Evolutionary conservation across 2,888 invertebrate genomes (phyloP), one percentile per base, ranked within the genome.

Genomic region (Gerris lacustris): DNA sequence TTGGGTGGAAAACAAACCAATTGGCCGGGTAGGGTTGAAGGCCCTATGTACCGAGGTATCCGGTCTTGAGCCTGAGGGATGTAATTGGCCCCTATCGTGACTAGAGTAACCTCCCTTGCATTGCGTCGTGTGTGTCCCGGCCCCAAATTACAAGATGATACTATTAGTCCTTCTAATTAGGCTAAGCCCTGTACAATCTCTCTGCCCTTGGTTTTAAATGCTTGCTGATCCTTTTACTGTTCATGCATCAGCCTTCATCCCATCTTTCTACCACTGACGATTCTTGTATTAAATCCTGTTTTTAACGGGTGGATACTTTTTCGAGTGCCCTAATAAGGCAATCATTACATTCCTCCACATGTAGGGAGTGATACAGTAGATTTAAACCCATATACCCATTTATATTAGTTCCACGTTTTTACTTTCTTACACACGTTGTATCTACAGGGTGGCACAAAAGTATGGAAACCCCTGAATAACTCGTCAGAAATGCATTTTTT

Each of bases 1-100:
- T 55, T 55, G 55, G 55, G 55, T 55, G 55, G 55, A 55, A 55
- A 55, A 55, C 55, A 55, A 55, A 55, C 55, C 55, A 15, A 55
- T 55, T 55, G 55, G 15, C 31, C 31, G 31, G 31, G 31, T 31
- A 31, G 31, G 31, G 31, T 31, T 31, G 31, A 31, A 31, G 31
- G 31, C 31, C 31, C 31, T 31, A 31, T 31, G 31, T 31, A 31
- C 9, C 6, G 47, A 7, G 47, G 47, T 6, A 47, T 6, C 55
- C 15, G 55, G 55, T 55, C 55, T 55, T 55, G 55, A 55, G 55
- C 55, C 55, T 15, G 55, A 55, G 55, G 55, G 55, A 9, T 55
- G 55, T 55, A 55, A 55, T 55, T 55, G 55, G 55, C 55, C 55
- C 55, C 55, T 55, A 55, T 55, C 55, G 55, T 55, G 55, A 9